Percentiles rank a stretch among this genome's conserved stretches.
Evolutionary conservation across 2,888 invertebrate species (phyloP).

Genomic region (Lacanobia oleracea): DNA sequence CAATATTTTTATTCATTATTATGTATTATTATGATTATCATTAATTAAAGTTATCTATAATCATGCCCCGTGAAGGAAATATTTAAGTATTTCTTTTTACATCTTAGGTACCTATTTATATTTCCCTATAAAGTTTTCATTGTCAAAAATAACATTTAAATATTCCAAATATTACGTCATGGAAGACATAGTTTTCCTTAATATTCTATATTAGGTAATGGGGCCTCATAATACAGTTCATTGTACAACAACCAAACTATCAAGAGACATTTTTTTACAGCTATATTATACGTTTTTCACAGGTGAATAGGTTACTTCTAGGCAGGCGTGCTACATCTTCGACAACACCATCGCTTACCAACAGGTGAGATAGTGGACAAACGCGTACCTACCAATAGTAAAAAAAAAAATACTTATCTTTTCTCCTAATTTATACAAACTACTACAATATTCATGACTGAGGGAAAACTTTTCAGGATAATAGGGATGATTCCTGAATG

Average conservation of each 20-base stretch:
- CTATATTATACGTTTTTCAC: too few species aligned
- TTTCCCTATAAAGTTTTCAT: background rate
- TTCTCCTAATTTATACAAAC: too few species aligned
- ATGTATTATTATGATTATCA: background rate
- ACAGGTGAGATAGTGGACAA: too few species aligned
- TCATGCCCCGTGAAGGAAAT: background rate
- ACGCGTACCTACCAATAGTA: too few species aligned
- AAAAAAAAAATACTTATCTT: too few species aligned
- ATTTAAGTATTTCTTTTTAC: too few species aligned
- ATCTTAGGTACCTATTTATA: background rate
- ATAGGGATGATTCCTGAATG: too few species aligned
- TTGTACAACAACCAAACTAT: background rate
- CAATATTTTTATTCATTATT: background rate
- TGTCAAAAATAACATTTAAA: background rate
- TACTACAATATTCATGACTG: too few species aligned
- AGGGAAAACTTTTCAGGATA: too few species aligned
- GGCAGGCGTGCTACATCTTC: too few species aligned
- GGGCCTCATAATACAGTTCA: background rate
- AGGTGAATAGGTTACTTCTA: too few species aligned
- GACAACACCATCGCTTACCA: too few species aligned
- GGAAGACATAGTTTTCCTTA: background rate
- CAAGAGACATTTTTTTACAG: background rate
- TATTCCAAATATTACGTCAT: slow-evolving; percentile 6
- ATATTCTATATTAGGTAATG: background rate
- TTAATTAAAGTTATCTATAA: slow-evolving; percentile 2